These are phyloP conservation scores for Hydrozoanthus tunicans DNA, from an alignment of 64 coral and sea anemone genomes.

Conservation along the genomic window DNA sequence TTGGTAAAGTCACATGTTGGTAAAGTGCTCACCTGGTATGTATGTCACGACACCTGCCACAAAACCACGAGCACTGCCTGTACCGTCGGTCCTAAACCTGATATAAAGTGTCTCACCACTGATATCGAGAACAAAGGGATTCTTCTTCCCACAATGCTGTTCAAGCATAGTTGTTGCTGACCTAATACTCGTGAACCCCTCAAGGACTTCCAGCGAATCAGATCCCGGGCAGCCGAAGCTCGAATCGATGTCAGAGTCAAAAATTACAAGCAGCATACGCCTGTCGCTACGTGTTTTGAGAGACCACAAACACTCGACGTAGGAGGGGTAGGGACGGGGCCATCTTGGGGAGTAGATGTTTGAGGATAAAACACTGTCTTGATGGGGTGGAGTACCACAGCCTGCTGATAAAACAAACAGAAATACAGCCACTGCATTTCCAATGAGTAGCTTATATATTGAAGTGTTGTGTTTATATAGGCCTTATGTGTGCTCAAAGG, in stretches of 20 bases:
- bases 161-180: not conserved
- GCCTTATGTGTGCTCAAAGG: too few species aligned
- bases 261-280: constrained; percentile 21
- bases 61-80: constrained; percentile 1
- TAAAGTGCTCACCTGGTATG: not conserved
- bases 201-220: constrained; percentile 23
- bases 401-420: not conserved
- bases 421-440: not conserved
- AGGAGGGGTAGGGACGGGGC: constrained; percentile 33
- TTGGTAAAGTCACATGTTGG: not conserved
- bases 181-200: constrained; percentile 7
- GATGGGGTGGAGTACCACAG: constrained; percentile 30
- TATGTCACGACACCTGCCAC: constrained; percentile 38
- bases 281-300: constrained; percentile 9
- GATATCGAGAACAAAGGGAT: constrained; percentile 31
- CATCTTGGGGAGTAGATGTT: constrained; percentile 40
- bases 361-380: constrained; percentile 16
- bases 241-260: constrained; percentile 37
- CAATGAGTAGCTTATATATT: not conserved
- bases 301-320: constrained; percentile 46
- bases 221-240: constrained; percentile 7
- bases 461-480: too few species aligned
- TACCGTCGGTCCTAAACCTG: constrained; percentile 21
- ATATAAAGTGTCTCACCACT: constrained; percentile 4
- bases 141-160: constrained; percentile 41